Evolutionary conservation across 2,888 invertebrate genomes (phyloP).

Genomic region (Caenorhabditis panamensis): DNA sequence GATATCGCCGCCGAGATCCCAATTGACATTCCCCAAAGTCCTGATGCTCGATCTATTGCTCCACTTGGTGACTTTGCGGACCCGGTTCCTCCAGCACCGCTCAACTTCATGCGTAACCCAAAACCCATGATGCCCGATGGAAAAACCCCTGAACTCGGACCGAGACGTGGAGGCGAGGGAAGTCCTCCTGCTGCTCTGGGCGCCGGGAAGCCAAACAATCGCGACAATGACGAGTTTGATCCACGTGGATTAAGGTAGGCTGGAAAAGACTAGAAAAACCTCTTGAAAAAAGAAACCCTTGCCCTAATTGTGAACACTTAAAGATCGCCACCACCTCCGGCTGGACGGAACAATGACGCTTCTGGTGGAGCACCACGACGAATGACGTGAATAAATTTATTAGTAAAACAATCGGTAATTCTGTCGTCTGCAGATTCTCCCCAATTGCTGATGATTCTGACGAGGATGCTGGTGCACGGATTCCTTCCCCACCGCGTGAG

Average conservation of each 20-base stretch:
- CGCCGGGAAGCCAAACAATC: conserved; percentile 35
- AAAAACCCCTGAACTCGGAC: conserved; percentile 12
- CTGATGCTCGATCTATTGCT: conserved; percentile 49
- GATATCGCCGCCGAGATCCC: conserved; percentile 48
- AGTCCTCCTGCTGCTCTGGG: background rate
- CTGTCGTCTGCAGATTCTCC: conserved; percentile 63
- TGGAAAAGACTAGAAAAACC: background rate
- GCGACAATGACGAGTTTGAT: conserved; percentile 43
- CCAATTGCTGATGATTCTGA: conserved; percentile 67
- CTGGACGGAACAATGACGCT: conserved; percentile 19
- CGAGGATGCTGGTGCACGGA: conserved; percentile 47
- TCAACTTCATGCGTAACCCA: conserved; percentile 50
- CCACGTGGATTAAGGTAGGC: conserved; percentile 45
- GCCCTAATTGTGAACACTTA: conserved; percentile 35
- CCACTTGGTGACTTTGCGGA: conserved; percentile 49
- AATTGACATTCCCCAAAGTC: conserved; percentile 55
- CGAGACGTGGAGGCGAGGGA: background rate
- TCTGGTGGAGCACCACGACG: conserved; percentile 15
- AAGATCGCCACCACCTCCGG: conserved; percentile 55
- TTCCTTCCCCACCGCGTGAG: conserved; percentile 62
- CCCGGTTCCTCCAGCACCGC: conserved; percentile 28
- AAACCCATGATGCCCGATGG: conserved; percentile 56
- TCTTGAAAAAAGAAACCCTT: conserved; percentile 29
- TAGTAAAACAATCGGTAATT: conserved; percentile 6
- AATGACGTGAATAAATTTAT: conserved; percentile 34